Conservation (phyloP, 2,113 vertebrate species). For the Malurus cyaneus region DNA sequence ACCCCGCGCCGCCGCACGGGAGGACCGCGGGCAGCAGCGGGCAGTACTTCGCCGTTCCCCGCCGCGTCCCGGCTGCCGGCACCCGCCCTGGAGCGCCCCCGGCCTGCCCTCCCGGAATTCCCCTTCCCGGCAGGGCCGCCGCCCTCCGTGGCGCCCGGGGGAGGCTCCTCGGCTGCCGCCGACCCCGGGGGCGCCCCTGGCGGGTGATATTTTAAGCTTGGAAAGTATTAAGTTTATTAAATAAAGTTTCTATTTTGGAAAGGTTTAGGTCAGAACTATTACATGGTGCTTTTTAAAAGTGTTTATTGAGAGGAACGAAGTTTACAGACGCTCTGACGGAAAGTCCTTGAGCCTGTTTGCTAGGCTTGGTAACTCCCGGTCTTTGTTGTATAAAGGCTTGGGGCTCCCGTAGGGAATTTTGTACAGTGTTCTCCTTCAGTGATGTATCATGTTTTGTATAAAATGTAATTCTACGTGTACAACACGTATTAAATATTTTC, state of each 20-base stretch:
- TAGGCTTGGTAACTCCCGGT: constrained; percentile 61
- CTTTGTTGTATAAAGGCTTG: constrained; percentile 86
- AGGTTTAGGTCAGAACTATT: constrained; percentile 68
- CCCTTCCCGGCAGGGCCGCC: neutral
- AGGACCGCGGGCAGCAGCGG: neutral
- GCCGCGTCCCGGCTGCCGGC: neutral
- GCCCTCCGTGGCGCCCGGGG: neutral
- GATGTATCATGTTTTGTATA: constrained; percentile 80
- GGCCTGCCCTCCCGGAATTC: constrained; percentile 3
- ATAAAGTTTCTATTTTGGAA: constrained; percentile 70
- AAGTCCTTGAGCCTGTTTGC: constrained; percentile 53
- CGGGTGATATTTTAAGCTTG: constrained; percentile 53
- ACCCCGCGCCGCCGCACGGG: neutral
- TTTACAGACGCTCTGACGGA: constrained; percentile 69
- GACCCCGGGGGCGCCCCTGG: neutral
- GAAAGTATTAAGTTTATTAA: constrained; percentile 66
- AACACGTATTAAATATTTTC: constrained; percentile 87
- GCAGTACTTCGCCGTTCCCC: neutral
- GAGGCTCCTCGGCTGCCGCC: neutral
- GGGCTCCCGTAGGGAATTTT: constrained; percentile 70
- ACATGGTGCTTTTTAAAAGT: constrained; percentile 74
- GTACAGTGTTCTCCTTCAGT: constrained; percentile 76
- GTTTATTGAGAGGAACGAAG: constrained; percentile 68
- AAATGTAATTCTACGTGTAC: constrained; percentile 79
- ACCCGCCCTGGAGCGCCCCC: neutral